Evolutionary conservation across 2,113 vertebrate genomes (phyloP).

Genomic region (Propithecus coquereli): DNA sequence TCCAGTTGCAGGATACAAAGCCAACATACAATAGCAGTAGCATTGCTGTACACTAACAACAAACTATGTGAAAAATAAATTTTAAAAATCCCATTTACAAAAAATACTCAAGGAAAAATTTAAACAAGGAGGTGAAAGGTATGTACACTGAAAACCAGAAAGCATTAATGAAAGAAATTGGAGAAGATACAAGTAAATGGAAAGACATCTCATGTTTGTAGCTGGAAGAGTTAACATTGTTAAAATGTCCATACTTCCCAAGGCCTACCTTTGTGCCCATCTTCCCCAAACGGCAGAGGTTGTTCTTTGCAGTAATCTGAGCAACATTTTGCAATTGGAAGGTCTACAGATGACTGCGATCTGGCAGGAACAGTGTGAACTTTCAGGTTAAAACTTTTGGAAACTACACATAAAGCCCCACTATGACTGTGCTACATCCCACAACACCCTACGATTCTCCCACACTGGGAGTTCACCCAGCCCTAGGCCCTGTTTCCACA

Average conservation of each 20-base stretch:
- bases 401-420: neutral
- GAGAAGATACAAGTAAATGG: neutral
- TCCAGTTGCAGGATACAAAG: neutral
- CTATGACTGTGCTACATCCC: neutral
- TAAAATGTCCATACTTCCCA: neutral
- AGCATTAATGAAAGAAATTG: neutral
- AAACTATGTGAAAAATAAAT: neutral
- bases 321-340: neutral
- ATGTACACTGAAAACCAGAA: neutral
- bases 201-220: neutral
- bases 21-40: neutral
- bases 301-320: neutral
- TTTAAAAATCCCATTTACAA: neutral
- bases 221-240: neutral
- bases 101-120: neutral
- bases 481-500: neutral
- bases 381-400: neutral
- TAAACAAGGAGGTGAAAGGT: neutral
- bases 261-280: slow-evolving; percentile 29
- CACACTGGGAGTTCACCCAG: neutral
- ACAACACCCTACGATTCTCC: neutral
- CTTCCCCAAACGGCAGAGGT: neutral
- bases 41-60: neutral
- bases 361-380: neutral
- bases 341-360: neutral